Conservation (phyloP, 2,888 invertebrate species). For the Meghimatium bilineatum region DNA sequence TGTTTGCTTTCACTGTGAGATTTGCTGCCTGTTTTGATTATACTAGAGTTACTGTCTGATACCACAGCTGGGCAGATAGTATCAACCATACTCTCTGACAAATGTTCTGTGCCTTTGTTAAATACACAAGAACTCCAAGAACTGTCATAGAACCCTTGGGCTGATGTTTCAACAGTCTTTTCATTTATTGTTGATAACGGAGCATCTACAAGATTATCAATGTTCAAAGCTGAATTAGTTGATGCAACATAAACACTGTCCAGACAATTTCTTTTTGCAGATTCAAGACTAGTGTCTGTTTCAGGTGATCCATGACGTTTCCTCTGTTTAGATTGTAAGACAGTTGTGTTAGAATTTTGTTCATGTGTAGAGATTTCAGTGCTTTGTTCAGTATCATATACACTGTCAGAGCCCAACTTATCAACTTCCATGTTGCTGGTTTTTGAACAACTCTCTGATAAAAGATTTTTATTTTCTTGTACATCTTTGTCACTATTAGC, state of each 20-base stretch:
- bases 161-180: neutral
- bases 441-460: neutral
- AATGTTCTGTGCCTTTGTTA: neutral
- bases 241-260: neutral
- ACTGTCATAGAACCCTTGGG: slow-evolving; percentile 6
- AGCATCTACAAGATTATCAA: neutral
- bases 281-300: neutral
- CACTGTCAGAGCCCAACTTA: neutral
- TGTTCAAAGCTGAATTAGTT: neutral
- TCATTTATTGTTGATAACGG: neutral
- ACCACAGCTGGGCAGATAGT: neutral
- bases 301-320: neutral
- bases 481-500: neutral
- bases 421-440: neutral
- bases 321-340: neutral
- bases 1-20: neutral
- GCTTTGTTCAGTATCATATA: neutral
- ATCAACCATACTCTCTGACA: neutral
- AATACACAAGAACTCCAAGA: slow-evolving; percentile 27
- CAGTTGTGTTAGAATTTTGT: neutral
- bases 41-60: neutral
- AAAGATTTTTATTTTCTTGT: neutral
- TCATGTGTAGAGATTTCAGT: neutral
- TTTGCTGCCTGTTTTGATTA: neutral
- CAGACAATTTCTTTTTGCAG: slow-evolving; percentile 4